Evolutionary conservation across 2,797 vertebrate species (phyloP), one percentile per base, ranked within the genome.

Genomic region (Cyprinodon diabolis): DNA sequence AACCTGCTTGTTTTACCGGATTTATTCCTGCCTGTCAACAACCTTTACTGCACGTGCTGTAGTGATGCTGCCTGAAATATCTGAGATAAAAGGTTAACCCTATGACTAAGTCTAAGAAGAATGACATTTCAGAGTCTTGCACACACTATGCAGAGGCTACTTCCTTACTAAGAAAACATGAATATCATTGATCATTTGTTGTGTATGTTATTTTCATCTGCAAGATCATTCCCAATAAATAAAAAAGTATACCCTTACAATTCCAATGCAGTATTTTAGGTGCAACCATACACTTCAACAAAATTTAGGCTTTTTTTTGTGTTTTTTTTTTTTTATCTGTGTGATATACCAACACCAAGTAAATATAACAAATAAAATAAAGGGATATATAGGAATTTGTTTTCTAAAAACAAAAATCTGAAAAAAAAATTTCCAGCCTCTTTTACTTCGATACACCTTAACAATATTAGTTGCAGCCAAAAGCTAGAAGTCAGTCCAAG

Each of bases 11-110:
- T 78, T 72, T 43, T 21, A 6, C 57, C 70, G 71, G 58, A 81
- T 84, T 82, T 6, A 17, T 81, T 69, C 40, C 51, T 72, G 69
- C 76, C 77, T 86, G 84, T 85, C 78, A 84, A 72, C 69, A 85
- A 60, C 60, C 70, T 82, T 78, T 52, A 79, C 75, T 66, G 69
- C 72, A 81, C 70, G 4, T 63, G 71, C 84, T 68, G 68, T 68
- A 56, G 66, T 82, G 80, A 85, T 70, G 70, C 23, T 68, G 72
- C 66, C 76, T 76, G 63, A 81, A 82, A 69, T 48, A 82, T 65
- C 45, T 13, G 54, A 79, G 74, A 69, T 63, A 76, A 85, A 82
- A 78, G 72, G 79, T 87, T 75, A 83, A 72, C 30, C 12, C 40
- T 81, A 45, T 77, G 68, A 74, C 37, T 71, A 70, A 86, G 77